These are phyloP conservation scores for Ctenomys sociabilis DNA, from an alignment of 2,113 vertebrate species.

Conservation along the genomic window DNA sequence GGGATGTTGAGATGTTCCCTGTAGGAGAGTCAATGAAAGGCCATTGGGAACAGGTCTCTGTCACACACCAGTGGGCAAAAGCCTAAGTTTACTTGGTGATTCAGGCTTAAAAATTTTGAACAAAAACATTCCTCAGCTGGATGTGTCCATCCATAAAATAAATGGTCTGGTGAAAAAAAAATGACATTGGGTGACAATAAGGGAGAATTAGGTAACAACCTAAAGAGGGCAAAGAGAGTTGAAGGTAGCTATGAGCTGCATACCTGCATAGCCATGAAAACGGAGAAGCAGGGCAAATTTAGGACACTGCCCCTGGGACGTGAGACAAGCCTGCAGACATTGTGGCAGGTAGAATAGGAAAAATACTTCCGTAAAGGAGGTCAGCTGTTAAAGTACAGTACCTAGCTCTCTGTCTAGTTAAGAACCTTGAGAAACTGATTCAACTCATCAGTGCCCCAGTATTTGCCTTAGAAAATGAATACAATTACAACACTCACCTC, in stretches of 20 bases:
- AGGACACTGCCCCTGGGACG: not conserved
- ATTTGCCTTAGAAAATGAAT: not conserved
- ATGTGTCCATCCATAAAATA: not conserved
- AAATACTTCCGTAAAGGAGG: too few relatives aligned
- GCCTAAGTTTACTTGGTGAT: not conserved
- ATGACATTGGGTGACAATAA: too few relatives aligned
- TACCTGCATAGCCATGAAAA: not conserved
- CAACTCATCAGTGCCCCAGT: too few relatives aligned
- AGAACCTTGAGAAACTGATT: not conserved
- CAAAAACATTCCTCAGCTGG: not conserved
- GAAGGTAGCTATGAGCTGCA: not conserved
- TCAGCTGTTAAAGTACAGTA: not conserved
- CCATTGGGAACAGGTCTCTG: fast-evolving
- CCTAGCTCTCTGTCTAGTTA: not conserved
- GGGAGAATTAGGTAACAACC: not conserved
- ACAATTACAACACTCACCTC: not conserved
- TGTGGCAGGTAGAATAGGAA: fast-evolving
- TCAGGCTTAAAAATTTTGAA: not conserved
- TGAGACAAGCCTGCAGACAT: not conserved
- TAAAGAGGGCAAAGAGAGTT: not conserved
- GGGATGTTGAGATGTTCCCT: not conserved
- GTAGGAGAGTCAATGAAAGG: too few relatives aligned
- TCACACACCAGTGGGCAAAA: not conserved
- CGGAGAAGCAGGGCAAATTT: not conserved
- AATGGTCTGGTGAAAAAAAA: too few relatives aligned